A percentile compares a stretch with the other conserved stretches of the same genome.
Conservation (phyloP, 2,888 invertebrate genomes). For the Leptinotarsa tumamoca region DNA sequence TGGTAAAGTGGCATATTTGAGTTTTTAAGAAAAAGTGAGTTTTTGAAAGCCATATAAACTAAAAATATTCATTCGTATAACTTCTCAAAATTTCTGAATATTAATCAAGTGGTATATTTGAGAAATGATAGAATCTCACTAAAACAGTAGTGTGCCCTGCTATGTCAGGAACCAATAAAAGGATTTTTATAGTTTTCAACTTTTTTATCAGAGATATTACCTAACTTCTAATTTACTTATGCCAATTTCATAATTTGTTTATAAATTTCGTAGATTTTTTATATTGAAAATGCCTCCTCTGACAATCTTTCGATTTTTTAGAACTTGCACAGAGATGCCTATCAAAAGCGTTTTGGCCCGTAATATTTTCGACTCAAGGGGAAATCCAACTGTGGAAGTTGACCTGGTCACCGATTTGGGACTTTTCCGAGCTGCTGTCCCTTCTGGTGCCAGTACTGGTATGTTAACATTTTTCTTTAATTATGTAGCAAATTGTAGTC, state of each 20-base stretch:
- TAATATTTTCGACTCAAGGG: conserved; percentile 98
- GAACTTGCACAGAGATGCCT: conserved; percentile 73
- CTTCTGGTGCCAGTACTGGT: conserved; percentile 97
- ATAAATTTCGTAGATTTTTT: neutral
- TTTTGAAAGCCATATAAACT: neutral
- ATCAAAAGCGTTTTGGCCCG: conserved; percentile 94
- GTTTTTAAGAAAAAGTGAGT: conserved; percentile 12
- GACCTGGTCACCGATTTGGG: conserved; percentile 84
- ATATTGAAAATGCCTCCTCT: conserved; percentile 19
- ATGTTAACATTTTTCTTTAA: conserved; percentile 29
- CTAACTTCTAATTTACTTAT: neutral
- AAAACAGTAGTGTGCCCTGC: neutral
- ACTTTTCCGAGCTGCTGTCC: conserved; percentile 93
- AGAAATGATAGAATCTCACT: neutral
- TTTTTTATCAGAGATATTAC: conserved; percentile 2
- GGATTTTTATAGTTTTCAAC: neutral
- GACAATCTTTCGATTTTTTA: conserved; percentile 19
- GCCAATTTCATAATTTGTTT: neutral
- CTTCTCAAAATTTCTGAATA: neutral
- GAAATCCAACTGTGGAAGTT: conserved; percentile 99
- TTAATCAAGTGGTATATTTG: neutral
- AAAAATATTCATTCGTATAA: neutral
- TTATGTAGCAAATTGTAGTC: too few relatives aligned
- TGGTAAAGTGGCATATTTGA: neutral
- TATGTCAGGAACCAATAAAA: neutral